Base-by-base conservation (phyloP, 2,888 invertebrate species). In the Calameuta pallipes region DNA sequence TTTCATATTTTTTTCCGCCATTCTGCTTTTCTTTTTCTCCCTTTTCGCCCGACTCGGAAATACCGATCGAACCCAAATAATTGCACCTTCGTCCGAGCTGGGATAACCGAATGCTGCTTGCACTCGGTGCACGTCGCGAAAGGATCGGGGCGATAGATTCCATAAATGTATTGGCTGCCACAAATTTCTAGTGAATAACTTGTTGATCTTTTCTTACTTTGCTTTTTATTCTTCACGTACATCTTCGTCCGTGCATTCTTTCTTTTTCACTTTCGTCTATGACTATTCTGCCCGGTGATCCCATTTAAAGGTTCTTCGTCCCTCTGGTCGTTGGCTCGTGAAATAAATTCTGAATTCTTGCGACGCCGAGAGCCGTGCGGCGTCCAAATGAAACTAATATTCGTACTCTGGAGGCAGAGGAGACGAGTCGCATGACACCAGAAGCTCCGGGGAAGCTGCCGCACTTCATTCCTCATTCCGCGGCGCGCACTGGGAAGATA, bases 311-410 rank as follows among this genome's bases (percentile, higher is more conserved):
- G 15, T 35, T 74, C 74, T n/a, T n/a, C 23, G 6, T 74, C n/a
- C 36, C 36, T 74, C 23, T 35, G 13, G 35, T 15, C 74, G 6
- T 11, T 70, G 31, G 23, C 56, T 23, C 9, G 0, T 12, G 12
- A 12, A 11, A 71, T 0, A 9, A 56, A 9, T 56, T 56, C 2
- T 0, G 71, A 30, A 15, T 71, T 12, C 31, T 12, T 23, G 30
- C 68, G 6, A 33, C 76, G 75, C 75, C 35, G 74, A 80, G 81
- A 82, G 79, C 83, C 85, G 87, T 87, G 84, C 81, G 79, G 81
- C 83, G 82, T 80, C 74, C 84, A 85, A 86, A 87, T 82, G 82
- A 87, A 84, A 86, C 88, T 85, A 87, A 87, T 87, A 86, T 85
- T 82, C 82, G 69, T 37, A 9, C 41, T 2, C 41, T 2, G 41